These are phyloP conservation scores for Cichlasoma orientale DNA, from an alignment of 2,797 vertebrate species.

Conservation along the genomic window DNA sequence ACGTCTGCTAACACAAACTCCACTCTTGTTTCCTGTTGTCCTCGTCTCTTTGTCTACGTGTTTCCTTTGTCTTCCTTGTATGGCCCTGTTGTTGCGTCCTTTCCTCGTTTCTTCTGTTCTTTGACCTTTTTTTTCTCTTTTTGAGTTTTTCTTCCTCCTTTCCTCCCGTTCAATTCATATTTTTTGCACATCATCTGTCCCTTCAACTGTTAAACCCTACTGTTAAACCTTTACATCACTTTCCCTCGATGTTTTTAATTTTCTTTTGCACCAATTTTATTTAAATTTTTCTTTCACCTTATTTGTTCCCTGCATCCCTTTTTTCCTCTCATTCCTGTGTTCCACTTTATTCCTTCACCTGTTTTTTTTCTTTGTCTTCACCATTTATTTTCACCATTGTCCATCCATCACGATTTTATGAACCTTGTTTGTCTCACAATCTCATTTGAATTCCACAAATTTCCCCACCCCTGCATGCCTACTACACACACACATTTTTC, in stretches of 20 bases:
- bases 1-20: conserved; percentile 72
- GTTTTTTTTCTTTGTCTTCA: neutral
- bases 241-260: neutral
- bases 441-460: conserved; percentile 12
- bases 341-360: neutral
- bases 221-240: neutral
- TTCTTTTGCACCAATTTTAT: neutral
- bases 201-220: neutral
- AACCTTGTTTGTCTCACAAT: conserved; percentile 2
- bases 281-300: neutral
- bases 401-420: neutral
- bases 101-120: conserved; percentile 40
- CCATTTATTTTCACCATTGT: neutral
- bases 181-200: neutral
- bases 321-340: neutral
- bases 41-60: conserved; percentile 67
- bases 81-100: conserved; percentile 43
- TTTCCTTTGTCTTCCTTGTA: conserved; percentile 62
- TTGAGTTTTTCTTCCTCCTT: conserved; percentile 56
- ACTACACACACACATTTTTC: neutral
- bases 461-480: no score
- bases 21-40: conserved; percentile 73
- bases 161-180: conserved; percentile 26
- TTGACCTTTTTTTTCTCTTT: conserved; percentile 46
- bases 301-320: neutral